Evolutionary conservation across 2,113 vertebrate genomes (phyloP).

Genomic region (Cryptomyrus ogoouensis): DNA sequence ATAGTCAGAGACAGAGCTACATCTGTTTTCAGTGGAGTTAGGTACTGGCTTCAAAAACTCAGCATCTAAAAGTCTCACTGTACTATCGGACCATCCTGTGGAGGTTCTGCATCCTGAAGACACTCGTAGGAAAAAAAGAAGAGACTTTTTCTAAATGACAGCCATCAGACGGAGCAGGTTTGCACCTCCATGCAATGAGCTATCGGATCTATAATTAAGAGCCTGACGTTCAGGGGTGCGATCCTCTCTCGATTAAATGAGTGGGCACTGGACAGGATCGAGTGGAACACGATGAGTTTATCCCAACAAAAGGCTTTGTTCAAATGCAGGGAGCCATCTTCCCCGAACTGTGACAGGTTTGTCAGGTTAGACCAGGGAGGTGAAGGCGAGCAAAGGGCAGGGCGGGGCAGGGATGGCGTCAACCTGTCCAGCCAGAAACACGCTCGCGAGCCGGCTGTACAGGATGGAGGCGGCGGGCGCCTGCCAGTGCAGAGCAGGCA

Average conservation of each 20-base stretch:
- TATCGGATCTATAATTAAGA: constrained; percentile 27
- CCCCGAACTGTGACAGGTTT: constrained; percentile 50
- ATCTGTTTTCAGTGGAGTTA: constrained; percentile 24
- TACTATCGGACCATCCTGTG: constrained; percentile 4
- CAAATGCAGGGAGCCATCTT: constrained; percentile 34
- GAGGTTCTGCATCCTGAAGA: constrained; percentile 20
- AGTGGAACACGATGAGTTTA: constrained; percentile 26
- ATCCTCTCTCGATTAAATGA: constrained; percentile 37
- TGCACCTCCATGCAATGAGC: not conserved
- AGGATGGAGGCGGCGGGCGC: not conserved
- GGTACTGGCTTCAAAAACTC: constrained; percentile 39
- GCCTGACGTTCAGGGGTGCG: constrained; percentile 23
- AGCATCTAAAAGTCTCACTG: not conserved
- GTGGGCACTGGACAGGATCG: constrained; percentile 43
- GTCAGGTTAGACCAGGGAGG: constrained; percentile 61
- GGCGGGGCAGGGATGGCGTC: constrained; percentile 42
- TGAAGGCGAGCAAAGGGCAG: not conserved
- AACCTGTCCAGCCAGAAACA: constrained; percentile 36
- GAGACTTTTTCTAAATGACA: not conserved
- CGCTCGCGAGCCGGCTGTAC: constrained; percentile 16
- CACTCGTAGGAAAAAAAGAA: constrained; percentile 12
- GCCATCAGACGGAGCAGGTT: not conserved
- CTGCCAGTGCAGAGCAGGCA: constrained; percentile 1
- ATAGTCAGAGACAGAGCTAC: not conserved
- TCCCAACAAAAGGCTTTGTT: constrained; percentile 51